Base-by-base conservation (phyloP, 2,797 vertebrate species). In the Mus spretus region DNA sequence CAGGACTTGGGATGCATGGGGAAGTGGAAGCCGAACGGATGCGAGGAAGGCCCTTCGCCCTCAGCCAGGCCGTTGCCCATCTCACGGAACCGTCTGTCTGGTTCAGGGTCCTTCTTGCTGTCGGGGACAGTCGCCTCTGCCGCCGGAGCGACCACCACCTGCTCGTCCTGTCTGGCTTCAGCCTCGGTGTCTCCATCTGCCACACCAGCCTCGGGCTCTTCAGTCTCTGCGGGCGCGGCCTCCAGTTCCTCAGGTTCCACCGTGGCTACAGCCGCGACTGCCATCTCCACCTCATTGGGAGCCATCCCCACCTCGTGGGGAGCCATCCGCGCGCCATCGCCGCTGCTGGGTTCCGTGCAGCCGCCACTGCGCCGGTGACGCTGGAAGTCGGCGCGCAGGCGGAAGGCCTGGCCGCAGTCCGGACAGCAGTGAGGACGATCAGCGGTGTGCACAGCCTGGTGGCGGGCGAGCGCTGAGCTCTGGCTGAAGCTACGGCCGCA, bases 401-500 rank as follows among this genome's bases (percentile, higher is more conserved):
- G 97, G 70, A 98, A 98, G 70, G 92, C 91, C 70, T 96, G 95
- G 40, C 97, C 98, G 6, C 97, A 98, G 89, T 97, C 96, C 0
- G 93, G 50, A 59, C 93, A 95, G 96, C 90, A 94, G 92, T 93
- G 96, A 47, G 96, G 97, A 11, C 89, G 65, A 20, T 92, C 89
- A 0, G 94, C 96, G 0, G 96, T 98, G 63, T 98, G 98, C 88
- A 98, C 98, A 0, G 96, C 88, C 95, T 97, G 98, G 96, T 98
- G 98, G 31, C 95, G 94, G 9, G 98, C 97, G 1, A 98, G 98
- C 14, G 97, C 98, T 0, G 98, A 98, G 72, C 97, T 91, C 95
- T 96, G 97, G 93, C 97, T 97, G 96, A 98, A 98, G 92, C 98
- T 97, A 65, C 98, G 98, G n/a, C 98, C 98, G 3, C 98, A 98